A percentile compares a stretch with the other conserved stretches of the same genome.
Conservation (phyloP, 2,797 vertebrate genomes). For the Eulemur coronatus region DNA sequence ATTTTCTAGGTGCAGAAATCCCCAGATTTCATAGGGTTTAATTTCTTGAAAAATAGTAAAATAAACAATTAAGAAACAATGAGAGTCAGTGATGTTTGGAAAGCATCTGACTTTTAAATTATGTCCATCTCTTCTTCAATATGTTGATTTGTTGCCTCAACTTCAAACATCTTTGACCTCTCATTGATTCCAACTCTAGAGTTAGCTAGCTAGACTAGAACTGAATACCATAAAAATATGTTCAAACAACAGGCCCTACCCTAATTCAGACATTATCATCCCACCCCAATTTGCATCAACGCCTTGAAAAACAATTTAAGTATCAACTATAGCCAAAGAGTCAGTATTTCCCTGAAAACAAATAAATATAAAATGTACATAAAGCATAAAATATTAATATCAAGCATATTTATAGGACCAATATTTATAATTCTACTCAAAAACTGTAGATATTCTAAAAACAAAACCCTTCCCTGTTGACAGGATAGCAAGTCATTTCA, state of each 20-base stretch:
- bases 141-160: neutral
- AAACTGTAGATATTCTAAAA: conserved; percentile 18
- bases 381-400: neutral
- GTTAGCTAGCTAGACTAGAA: neutral
- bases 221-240: neutral
- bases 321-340: neutral
- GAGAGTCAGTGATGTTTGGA: neutral
- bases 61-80: neutral
- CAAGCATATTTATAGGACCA: neutral
- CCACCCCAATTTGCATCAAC: neutral
- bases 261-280: neutral
- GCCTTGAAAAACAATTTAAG: neutral
- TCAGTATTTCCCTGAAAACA: neutral
- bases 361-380: neutral
- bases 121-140: neutral
- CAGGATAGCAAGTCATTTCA: conserved; percentile 50
- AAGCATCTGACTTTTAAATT: neutral
- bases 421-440: neutral
- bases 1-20: neutral
- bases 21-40: neutral
- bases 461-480: neutral
- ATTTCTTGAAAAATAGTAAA: neutral
- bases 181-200: neutral
- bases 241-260: neutral
- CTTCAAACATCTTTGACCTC: neutral